Percentiles rank a stretch among this genome's conserved stretches.
These are phyloP conservation scores for Pycnonotus jocosus DNA, from an alignment of 2,113 vertebrate genomes.

Conservation along the genomic window DNA sequence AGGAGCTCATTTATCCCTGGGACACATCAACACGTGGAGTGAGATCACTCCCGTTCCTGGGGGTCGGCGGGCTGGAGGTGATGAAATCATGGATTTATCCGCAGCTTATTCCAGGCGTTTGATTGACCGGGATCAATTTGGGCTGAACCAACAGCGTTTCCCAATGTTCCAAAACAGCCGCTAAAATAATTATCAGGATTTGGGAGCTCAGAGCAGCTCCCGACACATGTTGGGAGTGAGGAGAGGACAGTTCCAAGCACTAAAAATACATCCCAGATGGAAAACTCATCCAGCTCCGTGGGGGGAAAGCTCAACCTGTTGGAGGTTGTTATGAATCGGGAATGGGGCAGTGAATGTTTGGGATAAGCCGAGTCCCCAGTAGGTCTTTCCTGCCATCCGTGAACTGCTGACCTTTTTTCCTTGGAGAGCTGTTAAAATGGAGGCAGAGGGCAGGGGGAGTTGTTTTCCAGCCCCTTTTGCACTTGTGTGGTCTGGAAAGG, in stretches of 20 bases:
- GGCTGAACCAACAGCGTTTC: neutral
- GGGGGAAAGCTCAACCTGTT: constrained; percentile 32
- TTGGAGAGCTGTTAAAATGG: constrained; percentile 84
- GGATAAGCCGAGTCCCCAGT: constrained; percentile 76
- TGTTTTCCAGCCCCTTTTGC: constrained; percentile 85
- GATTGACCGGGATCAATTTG: constrained; percentile 73
- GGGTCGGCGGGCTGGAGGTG: constrained; percentile 66
- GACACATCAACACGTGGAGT: constrained; percentile 77
- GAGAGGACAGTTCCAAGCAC: constrained; percentile 50
- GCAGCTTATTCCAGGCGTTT: constrained; percentile 75
- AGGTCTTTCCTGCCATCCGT: constrained; percentile 85
- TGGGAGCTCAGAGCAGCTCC: constrained; percentile 58
- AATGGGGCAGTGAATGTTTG: constrained; percentile 71
- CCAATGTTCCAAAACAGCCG: constrained; percentile 68
- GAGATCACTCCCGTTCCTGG: constrained; percentile 74
- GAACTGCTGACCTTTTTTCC: constrained; percentile 93
- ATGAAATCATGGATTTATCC: constrained; percentile 86
- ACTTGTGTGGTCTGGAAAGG: constrained; percentile 96
- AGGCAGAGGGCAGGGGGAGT: constrained; percentile 91
- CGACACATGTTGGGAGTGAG: constrained; percentile 67
- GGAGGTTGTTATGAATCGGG: constrained; percentile 69
- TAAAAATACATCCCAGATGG: constrained; percentile 73
- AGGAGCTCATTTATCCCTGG: constrained; percentile 86
- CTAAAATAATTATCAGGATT: constrained; percentile 72
- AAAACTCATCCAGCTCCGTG: constrained; percentile 64